phyloP scores from a whole-genome alignment of 2,797 vertebrate species.

The Phoeniculus purpureus region DNA sequence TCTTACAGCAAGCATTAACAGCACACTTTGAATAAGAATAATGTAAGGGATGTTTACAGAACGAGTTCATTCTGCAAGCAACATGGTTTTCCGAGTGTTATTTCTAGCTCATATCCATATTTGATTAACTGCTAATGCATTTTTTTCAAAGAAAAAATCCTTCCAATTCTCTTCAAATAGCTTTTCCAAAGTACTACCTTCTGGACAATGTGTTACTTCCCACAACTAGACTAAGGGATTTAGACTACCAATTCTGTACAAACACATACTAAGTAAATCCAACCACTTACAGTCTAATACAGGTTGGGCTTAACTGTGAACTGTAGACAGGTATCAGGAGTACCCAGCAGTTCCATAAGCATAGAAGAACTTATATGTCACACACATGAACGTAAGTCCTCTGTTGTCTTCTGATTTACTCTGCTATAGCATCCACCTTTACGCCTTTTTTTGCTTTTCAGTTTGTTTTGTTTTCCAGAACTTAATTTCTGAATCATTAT shows the following conservation, averaged over 20 bases:
- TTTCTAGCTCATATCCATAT: background rate
- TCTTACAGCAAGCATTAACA: background rate
- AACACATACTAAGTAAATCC: background rate
- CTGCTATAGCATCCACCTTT: background rate
- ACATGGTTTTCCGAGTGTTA: background rate
- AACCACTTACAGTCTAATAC: background rate
- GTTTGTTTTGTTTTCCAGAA: background rate
- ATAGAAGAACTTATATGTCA: background rate
- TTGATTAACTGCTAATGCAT: background rate
- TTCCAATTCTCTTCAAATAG: background rate
- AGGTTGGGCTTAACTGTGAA: background rate
- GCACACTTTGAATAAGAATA: background rate
- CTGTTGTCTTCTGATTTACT: background rate
- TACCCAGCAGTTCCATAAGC: background rate
- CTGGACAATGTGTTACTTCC: background rate
- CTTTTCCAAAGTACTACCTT: background rate
- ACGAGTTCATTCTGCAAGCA: background rate
- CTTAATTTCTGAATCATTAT: background rate
- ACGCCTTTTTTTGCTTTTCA: rapidly evolving
- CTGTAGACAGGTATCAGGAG: background rate
- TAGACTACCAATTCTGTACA: background rate
- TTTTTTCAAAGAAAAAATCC: background rate
- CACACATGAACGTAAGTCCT: background rate
- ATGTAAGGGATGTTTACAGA: background rate
- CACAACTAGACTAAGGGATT: background rate